These are phyloP conservation scores for Leuctra nigra DNA, from an alignment of 2,888 invertebrate genomes.

Conservation along the genomic window DNA sequence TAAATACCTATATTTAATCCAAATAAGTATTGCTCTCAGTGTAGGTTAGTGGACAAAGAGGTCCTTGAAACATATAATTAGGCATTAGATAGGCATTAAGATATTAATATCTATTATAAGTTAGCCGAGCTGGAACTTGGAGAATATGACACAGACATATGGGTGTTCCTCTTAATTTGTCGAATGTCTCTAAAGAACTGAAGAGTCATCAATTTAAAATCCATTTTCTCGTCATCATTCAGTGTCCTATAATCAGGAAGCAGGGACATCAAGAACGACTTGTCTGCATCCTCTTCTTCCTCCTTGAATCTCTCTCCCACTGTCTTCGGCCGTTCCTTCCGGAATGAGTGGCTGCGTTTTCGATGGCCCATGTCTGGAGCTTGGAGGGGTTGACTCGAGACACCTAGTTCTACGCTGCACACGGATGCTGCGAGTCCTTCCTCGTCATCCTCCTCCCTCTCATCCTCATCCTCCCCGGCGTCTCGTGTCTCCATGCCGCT, in stretches of 20 bases:
- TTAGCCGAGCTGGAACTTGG: too few species aligned
- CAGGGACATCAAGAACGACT: not conserved
- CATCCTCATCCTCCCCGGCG: not conserved
- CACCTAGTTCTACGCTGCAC: not conserved
- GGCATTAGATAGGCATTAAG: too few species aligned
- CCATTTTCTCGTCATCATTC: not conserved
- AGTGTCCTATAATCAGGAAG: not conserved
- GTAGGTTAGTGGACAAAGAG: too few species aligned
- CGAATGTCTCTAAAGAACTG: not conserved
- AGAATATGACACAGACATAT: too few species aligned
- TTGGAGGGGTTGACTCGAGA: not conserved
- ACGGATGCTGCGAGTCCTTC: too few species aligned
- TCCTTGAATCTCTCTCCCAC: not conserved
- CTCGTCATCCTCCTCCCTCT: too few species aligned
- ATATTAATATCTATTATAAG: too few species aligned
- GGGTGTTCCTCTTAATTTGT: too few species aligned
- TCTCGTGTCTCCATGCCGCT: not conserved
- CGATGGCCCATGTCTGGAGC: too few species aligned
- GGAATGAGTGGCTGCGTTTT: not conserved
- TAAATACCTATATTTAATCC: too few species aligned
- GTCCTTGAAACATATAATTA: too few species aligned
- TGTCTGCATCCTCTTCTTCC: not conserved
- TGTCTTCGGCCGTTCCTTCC: not conserved
- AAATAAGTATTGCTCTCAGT: too few species aligned
- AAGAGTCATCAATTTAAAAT: not conserved